A percentile compares a stretch with the other conserved stretches of the same genome.
These are phyloP conservation scores for Acrobasis consociella DNA, from an alignment of 2,888 invertebrate genomes.

Conservation along the genomic window DNA sequence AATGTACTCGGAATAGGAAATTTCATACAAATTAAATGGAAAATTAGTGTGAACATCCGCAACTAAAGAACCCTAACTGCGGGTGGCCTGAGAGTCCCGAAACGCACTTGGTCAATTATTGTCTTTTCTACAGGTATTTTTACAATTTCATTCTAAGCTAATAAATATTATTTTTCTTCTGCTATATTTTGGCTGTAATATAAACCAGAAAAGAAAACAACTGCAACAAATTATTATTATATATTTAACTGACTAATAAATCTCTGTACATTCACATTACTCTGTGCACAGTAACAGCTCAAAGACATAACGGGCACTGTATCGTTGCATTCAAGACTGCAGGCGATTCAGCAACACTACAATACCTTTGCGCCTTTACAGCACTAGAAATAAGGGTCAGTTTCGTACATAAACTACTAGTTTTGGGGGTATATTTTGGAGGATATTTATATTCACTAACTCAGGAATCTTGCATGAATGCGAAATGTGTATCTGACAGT, in stretches of 20 bases:
- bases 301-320: conserved; percentile 44
- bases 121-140: too few species aligned
- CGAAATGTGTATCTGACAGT: conserved; percentile 1
- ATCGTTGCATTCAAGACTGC: conserved; percentile 32
- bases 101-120: too few species aligned
- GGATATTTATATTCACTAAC: conserved; percentile 23
- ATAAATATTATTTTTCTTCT: too few species aligned
- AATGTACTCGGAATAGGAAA: too few species aligned
- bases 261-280: conserved; percentile 26
- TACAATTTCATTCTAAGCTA: too few species aligned
- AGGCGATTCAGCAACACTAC: conserved; percentile 24
- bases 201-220: too few species aligned
- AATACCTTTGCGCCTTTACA: conserved; percentile 18
- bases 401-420: neutral
- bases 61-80: too few species aligned
- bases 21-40: too few species aligned
- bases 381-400: neutral
- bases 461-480: conserved; percentile 15
- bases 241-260: neutral
- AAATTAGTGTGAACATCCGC: too few species aligned
- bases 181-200: too few species aligned
- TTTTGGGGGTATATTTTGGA: neutral
- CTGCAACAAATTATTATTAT: too few species aligned
- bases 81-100: too few species aligned
- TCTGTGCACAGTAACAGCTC: conserved; percentile 40